Percentiles rank a stretch among this genome's conserved stretches.
These are phyloP conservation scores for Drosophila lutescens DNA, from an alignment of 2,888 invertebrate species.

Conservation along the genomic window DNA sequence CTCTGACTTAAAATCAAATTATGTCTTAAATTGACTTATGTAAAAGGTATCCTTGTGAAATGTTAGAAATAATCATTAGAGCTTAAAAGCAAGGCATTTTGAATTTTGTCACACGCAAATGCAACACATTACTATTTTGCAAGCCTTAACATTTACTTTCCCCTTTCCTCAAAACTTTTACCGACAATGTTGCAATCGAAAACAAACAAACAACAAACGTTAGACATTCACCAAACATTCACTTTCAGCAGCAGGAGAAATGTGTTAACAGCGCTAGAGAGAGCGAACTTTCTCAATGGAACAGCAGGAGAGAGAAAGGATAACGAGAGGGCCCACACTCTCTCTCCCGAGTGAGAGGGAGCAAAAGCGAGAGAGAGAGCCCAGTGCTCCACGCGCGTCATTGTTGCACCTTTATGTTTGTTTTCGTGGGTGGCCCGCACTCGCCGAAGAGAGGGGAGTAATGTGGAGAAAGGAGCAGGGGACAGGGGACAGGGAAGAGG, in stretches of 20 bases:
- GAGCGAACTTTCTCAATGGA: slow-evolving; percentile 16
- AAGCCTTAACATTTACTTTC: slow-evolving; percentile 5
- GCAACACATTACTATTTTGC: slow-evolving; percentile 6
- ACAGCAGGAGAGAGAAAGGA: slow-evolving; percentile 3
- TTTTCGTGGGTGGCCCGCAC: slow-evolving; percentile 75
- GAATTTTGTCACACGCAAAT: background rate
- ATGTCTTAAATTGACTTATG: too few species aligned
- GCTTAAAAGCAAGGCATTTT: too few species aligned
- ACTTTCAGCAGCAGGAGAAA: slow-evolving; percentile 65
- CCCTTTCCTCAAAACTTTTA: slow-evolving; percentile 11
- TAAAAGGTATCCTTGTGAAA: too few species aligned
- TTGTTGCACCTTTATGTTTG: slow-evolving; percentile 81
- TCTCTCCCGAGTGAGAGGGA: background rate
- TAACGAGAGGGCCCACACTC: background rate
- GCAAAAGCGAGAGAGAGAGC: slow-evolving; percentile 16
- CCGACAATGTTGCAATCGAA: slow-evolving; percentile 72
- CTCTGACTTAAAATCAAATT: background rate
- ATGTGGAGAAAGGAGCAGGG: slow-evolving; percentile 8
- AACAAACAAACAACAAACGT: slow-evolving; percentile 49
- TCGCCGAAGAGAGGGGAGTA: slow-evolving; percentile 17
- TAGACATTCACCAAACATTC: slow-evolving; percentile 71
- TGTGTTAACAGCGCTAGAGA: slow-evolving; percentile 36
- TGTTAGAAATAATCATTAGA: too few species aligned
- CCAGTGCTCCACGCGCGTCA: slow-evolving; percentile 70
- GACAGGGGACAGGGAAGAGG: background rate